These are phyloP conservation scores for Clinocottus analis DNA, from an alignment of 2,113 vertebrate species.

Conservation along the genomic window DNA sequence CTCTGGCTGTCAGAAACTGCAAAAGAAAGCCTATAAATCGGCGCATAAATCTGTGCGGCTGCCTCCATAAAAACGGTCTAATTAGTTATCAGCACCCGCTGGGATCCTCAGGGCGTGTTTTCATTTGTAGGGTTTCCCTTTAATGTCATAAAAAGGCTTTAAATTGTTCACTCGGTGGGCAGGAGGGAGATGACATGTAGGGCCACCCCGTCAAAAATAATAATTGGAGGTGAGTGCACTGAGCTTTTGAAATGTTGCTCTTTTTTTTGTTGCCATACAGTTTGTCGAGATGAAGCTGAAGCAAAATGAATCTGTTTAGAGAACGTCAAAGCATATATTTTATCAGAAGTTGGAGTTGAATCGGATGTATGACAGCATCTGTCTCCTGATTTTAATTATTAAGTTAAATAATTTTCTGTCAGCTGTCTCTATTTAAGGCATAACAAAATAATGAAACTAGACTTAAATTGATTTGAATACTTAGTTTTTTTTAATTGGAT, in stretches of 20 bases:
- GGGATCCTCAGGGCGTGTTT: not conserved
- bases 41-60: not conserved
- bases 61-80: not conserved
- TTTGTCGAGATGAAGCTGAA: too few species aligned
- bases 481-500: too few species aligned
- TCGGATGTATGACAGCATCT: not conserved
- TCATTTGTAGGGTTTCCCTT: not conserved
- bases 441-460: not conserved
- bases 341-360: too few species aligned
- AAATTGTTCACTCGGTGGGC: not conserved
- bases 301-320: too few species aligned
- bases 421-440: not conserved
- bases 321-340: too few species aligned
- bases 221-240: too few species aligned
- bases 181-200: not conserved
- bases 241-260: too few species aligned
- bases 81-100: not conserved
- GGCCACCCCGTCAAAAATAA: not conserved
- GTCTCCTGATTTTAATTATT: too few species aligned
- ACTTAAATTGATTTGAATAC: too few species aligned
- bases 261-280: too few species aligned
- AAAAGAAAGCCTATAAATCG: not conserved
- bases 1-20: not conserved
- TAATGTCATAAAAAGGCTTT: conserved; percentile 5
- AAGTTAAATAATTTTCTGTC: too few species aligned